A percentile compares a stretch with the other conserved stretches of the same genome.
Conservation (phyloP, 2,797 vertebrate species). For the Agapornis canus region DNA sequence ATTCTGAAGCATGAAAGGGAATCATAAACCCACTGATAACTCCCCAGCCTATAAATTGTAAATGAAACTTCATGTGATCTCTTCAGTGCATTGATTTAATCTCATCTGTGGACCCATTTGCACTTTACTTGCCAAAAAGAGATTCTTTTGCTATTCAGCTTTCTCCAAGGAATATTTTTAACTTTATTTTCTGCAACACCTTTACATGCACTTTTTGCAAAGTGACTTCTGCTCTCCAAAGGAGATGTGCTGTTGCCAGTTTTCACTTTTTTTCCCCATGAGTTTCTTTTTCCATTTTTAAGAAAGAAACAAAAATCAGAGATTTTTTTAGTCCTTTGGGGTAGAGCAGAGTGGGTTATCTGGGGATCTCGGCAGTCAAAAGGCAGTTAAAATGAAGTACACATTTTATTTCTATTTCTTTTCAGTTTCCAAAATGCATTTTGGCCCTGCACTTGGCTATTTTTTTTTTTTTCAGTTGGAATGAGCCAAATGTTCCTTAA, state of each 20-base stretch:
- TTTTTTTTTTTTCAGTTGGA: not conserved
- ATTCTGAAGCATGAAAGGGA: not conserved
- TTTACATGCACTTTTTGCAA: not conserved
- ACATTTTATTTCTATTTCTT: not conserved
- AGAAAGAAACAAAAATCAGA: not conserved
- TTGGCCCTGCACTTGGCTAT: not conserved
- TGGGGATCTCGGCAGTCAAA: not conserved
- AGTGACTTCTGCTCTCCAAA: not conserved
- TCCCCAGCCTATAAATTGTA: not conserved
- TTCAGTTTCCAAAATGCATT: not conserved
- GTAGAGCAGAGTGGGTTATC: not conserved
- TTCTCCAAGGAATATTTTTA: conserved; percentile 4
- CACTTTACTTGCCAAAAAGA: not conserved
- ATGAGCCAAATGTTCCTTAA: not conserved
- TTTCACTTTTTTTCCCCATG: not conserved
- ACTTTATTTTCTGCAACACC: not conserved
- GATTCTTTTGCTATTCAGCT: not conserved
- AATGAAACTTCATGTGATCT: not conserved
- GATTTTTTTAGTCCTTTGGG: not conserved
- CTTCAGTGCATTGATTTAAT: not conserved
- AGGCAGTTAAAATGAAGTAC: not conserved
- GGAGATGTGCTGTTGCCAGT: not conserved
- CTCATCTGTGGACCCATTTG: not conserved
- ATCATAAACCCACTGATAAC: not conserved
- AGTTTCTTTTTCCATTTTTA: not conserved